Evolutionary conservation across 1,140 invertebrate species (phyloP).

Genomic region (Drosophila bipectinata): DNA sequence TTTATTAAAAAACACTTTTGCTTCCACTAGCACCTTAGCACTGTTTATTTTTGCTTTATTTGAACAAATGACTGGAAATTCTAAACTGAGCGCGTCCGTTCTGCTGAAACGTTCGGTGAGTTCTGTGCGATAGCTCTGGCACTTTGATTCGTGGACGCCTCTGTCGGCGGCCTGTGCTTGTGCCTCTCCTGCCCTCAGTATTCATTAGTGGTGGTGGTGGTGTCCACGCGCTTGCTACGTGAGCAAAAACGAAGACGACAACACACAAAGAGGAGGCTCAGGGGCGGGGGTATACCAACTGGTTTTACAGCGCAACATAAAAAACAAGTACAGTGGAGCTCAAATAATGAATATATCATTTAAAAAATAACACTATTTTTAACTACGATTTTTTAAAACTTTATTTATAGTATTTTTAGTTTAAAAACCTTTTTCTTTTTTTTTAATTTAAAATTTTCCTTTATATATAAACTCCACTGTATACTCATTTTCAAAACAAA

Average conservation of each 20-base stretch:
- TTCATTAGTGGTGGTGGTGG: not conserved
- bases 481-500: constrained; percentile 60
- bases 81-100: constrained; percentile 49
- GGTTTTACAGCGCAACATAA: constrained; percentile 63
- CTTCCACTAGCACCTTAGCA: constrained; percentile 30
- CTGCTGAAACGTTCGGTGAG: constrained; percentile 60
- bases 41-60: constrained; percentile 37
- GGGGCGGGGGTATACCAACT: constrained; percentile 55
- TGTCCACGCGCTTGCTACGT: constrained; percentile 78
- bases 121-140: constrained; percentile 59
- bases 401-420: too few relatives aligned
- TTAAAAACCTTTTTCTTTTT: not conserved
- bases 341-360: not conserved
- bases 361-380: too few relatives aligned
- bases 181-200: too few relatives aligned
- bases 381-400: too few relatives aligned
- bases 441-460: not conserved
- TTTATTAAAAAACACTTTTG: not conserved
- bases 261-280: constrained; percentile 17
- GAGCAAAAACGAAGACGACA: constrained; percentile 70
- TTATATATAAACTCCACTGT: constrained; percentile 2
- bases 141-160: constrained; percentile 46
- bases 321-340: constrained; percentile 27
- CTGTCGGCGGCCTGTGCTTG: not conserved
- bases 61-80: constrained; percentile 57